Conservation (phyloP, 2,113 vertebrate genomes). For the Chaetodon auriga region DNA sequence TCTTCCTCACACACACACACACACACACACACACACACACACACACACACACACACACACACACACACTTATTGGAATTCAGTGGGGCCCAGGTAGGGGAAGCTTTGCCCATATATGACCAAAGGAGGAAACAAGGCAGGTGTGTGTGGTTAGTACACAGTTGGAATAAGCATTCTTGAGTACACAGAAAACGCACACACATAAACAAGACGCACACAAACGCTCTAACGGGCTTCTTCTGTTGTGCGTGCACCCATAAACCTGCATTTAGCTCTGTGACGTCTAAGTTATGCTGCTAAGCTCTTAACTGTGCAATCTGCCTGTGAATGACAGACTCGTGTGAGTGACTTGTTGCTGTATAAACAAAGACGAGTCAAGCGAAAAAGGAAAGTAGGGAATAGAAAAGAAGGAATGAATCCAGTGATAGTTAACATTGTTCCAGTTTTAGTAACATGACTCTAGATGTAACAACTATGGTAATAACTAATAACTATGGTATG, state of each 20-base stretch:
- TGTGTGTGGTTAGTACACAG: constrained; percentile 75
- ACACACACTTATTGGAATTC: constrained; percentile 78
- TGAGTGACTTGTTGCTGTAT: constrained; percentile 72
- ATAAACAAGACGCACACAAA: constrained; percentile 35
- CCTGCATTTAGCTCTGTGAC: constrained; percentile 54
- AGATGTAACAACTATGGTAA: too few relatives aligned
- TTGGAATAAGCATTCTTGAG: constrained; percentile 70
- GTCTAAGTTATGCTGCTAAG: constrained; percentile 46
- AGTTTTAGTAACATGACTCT: constrained; percentile 56
- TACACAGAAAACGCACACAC: constrained; percentile 56
- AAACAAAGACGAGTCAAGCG: constrained; percentile 75
- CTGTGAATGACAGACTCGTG: constrained; percentile 54
- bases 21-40: constrained; percentile 29
- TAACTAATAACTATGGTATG: constrained; percentile 43
- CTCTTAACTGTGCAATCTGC: constrained; percentile 55
- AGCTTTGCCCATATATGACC: constrained; percentile 84
- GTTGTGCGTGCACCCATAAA: constrained; percentile 41
- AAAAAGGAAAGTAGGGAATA: constrained; percentile 56
- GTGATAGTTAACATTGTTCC: constrained; percentile 58
- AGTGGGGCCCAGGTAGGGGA: constrained; percentile 82
- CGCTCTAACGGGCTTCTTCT: constrained; percentile 25
- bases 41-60: constrained; percentile 9
- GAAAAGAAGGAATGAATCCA: constrained; percentile 58
- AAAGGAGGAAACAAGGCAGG: constrained; percentile 77
- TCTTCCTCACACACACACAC: constrained; percentile 36